Conservation (phyloP, 2,888 invertebrate genomes). For the Hirtodrosophila alboralis region DNA sequence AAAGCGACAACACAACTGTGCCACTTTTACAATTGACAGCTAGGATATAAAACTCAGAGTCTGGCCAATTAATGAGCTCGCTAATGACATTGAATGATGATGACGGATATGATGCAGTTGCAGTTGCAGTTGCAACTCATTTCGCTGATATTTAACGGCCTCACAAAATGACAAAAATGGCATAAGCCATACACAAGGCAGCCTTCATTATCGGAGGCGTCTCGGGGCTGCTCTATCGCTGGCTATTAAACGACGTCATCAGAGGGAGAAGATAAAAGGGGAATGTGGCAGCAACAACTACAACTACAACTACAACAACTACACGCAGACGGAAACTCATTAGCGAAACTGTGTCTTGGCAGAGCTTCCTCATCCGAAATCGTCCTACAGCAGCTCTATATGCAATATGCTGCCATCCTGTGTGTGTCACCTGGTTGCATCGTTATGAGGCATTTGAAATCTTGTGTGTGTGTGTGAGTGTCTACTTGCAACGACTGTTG, state of each 20-base stretch:
- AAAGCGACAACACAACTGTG: conserved; percentile 37
- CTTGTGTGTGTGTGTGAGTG: conserved; percentile 13
- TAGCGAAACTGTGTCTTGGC: conserved; percentile 72
- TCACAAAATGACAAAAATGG: conserved; percentile 1
- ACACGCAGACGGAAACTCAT: conserved; percentile 70
- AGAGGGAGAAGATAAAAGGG: conserved; percentile 21
- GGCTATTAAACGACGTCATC: conserved; percentile 50
- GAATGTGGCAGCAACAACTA: conserved; percentile 11
- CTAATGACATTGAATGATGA: conserved; percentile 62
- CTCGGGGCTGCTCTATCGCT: conserved; percentile 33
- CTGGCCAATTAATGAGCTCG: conserved; percentile 68
- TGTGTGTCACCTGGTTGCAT: conserved; percentile 49
- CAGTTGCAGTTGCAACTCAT: conserved; percentile 34
- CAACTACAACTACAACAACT: conserved; percentile 11
- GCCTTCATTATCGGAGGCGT: conserved; percentile 32
- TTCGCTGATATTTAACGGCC: conserved; percentile 34
- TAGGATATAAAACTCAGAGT: conserved; percentile 62
- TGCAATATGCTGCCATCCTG: conserved; percentile 17
- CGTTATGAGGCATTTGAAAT: conserved; percentile 52
- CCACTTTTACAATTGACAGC: conserved; percentile 44
- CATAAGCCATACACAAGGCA: conserved; percentile 17
- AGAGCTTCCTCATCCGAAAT: conserved; percentile 14
- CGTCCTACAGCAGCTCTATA: conserved; percentile 14
- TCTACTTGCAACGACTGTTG: neutral
- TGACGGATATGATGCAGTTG: conserved; percentile 19